phyloP scores from a whole-genome alignment of 2,888 invertebrate species.

The Troglohyphantes excavatus region DNA sequence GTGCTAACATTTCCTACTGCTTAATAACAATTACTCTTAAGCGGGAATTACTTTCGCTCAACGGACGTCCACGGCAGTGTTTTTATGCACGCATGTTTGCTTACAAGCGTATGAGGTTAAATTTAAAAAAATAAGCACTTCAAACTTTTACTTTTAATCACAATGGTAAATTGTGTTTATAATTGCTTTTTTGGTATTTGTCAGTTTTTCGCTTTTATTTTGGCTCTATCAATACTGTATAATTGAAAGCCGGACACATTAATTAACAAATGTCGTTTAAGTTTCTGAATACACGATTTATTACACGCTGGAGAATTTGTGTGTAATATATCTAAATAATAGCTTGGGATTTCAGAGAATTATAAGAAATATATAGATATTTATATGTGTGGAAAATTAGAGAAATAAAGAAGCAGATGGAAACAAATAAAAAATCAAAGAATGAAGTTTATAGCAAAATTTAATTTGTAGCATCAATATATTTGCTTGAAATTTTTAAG shows the following conservation, averaged over 20 bases:
- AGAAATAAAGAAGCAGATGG: no score
- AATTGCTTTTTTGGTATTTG: not conserved
- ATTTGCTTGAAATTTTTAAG: no score
- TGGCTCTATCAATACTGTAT: not conserved
- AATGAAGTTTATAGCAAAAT: no score
- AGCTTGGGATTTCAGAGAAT: no score
- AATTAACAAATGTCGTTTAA: not conserved
- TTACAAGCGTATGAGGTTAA: not conserved
- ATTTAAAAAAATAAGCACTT: constrained; percentile 1
- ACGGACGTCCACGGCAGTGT: not conserved
- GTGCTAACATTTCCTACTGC: constrained; percentile 32
- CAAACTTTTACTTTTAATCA: constrained; percentile 6
- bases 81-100: constrained; percentile 10
- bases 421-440: no score
- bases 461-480: no score
- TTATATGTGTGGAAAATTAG: no score
- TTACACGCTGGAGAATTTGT: no score
- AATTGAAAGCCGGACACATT: constrained; percentile 5
- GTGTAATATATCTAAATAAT: no score
- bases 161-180: not conserved
- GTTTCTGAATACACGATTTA: not conserved
- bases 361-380: no score
- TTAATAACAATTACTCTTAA: constrained; percentile 46
- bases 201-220: not conserved
- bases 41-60: constrained; percentile 31